phyloP scores from a whole-genome alignment of 2,113 vertebrate species.

The Empidonax alnorum region DNA sequence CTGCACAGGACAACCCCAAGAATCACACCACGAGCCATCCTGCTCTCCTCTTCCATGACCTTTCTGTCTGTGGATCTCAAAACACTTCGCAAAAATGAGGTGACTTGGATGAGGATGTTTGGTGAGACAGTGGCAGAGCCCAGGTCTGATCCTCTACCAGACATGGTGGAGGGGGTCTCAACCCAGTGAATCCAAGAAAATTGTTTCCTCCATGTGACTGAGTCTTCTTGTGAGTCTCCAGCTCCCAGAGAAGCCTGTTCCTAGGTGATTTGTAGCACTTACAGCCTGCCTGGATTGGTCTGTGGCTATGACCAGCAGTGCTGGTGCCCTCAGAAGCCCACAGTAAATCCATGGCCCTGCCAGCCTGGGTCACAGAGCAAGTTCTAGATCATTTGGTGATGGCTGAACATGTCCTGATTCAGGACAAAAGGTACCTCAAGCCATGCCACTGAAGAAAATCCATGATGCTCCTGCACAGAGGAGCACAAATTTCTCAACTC shows the following conservation, averaged over 20 bases:
- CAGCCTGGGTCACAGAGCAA: neutral
- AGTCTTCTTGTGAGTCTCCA: neutral
- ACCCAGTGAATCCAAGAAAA: neutral
- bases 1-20: neutral
- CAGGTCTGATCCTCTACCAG: neutral
- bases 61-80: neutral
- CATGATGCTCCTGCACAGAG: neutral
- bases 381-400: neutral
- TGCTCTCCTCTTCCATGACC: neutral
- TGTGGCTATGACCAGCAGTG: neutral
- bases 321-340: neutral
- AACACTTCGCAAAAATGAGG: neutral
- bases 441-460: neutral
- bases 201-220: neutral
- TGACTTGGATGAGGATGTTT: neutral
- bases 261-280: neutral
- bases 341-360: neutral
- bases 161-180: neutral
- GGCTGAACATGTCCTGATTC: neutral
- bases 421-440: too few species aligned
- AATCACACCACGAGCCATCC: neutral
- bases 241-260: neutral
- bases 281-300: neutral
- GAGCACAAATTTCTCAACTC: neutral
- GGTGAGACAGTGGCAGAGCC: neutral